Percentiles rank a stretch among this genome's conserved stretches.
phyloP scores from a whole-genome alignment of 2,797 vertebrate genomes.

The Aulostomus chinensis region DNA sequence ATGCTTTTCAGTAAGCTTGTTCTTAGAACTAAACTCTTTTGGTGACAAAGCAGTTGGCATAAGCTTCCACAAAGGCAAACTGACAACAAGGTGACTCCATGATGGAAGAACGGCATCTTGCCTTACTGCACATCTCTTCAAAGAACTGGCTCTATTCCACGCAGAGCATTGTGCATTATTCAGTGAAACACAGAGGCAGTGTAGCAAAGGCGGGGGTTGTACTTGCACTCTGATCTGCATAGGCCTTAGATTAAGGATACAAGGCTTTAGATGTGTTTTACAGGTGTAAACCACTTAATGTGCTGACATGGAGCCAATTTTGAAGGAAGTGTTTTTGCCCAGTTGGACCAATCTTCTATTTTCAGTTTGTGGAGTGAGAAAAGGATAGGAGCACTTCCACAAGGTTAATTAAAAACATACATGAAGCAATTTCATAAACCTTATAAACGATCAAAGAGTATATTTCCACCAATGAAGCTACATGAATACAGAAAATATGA shows the following conservation, averaged over 20 bases:
- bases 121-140: slow-evolving; percentile 41
- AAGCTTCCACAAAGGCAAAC: slow-evolving; percentile 33
- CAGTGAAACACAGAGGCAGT: slow-evolving; percentile 64
- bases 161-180: slow-evolving; percentile 74
- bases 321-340: slow-evolving; percentile 4
- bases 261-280: slow-evolving; percentile 37
- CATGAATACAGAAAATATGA: too few species aligned
- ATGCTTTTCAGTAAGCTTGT: slow-evolving; percentile 28
- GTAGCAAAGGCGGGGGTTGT: slow-evolving; percentile 27
- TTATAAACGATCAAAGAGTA: too few species aligned
- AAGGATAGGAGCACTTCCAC: too few species aligned
- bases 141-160: slow-evolving; percentile 73
- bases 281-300: slow-evolving; percentile 38
- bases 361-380: neutral
- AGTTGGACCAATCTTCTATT: neutral
- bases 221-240: slow-evolving; percentile 45
- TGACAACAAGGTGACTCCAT: slow-evolving; percentile 35
- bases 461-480: too few species aligned
- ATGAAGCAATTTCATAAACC: too few species aligned
- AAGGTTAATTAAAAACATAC: too few species aligned
- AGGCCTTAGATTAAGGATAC: slow-evolving; percentile 45
- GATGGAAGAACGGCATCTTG: slow-evolving; percentile 38
- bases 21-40: slow-evolving; percentile 34
- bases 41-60: slow-evolving; percentile 17
- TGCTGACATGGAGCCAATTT: slow-evolving; percentile 25